Conservation (phyloP, 2,113 vertebrate species). For the Toxotes chatareus region DNA sequence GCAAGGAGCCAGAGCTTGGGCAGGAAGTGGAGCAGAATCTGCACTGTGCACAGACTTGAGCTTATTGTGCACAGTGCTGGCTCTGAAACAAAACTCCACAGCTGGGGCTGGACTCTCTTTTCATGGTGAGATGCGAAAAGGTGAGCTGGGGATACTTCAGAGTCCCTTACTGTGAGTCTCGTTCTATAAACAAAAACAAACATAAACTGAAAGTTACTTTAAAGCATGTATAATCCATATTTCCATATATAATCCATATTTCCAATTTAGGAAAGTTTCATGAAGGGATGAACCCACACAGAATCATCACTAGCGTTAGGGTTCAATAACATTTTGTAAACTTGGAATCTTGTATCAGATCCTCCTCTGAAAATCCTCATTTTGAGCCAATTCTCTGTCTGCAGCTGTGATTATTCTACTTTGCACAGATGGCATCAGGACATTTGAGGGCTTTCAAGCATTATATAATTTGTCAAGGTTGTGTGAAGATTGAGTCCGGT, state of each 20-base stretch:
- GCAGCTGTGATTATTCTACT: neutral
- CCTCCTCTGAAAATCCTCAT: neutral
- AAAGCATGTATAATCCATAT: neutral
- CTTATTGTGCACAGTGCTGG: neutral
- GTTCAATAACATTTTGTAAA: neutral
- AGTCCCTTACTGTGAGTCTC: neutral
- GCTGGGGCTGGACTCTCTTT: slow-evolving; percentile 10
- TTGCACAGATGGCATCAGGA: neutral
- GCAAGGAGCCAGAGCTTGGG: neutral
- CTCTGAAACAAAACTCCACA: slow-evolving; percentile 20
- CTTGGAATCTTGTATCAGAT: neutral
- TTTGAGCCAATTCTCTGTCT: neutral
- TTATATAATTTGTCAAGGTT: too few relatives aligned
- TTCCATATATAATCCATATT: neutral
- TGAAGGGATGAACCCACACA: neutral
- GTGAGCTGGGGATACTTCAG: slow-evolving; percentile 2
- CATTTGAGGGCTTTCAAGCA: neutral
- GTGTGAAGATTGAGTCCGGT: neutral
- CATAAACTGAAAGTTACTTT: neutral
- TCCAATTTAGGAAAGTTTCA: too few relatives aligned
- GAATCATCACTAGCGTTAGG: neutral
- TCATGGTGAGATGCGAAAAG: neutral
- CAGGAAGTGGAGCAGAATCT: slow-evolving; percentile 1
- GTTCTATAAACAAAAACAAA: slow-evolving; percentile 9
- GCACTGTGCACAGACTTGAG: neutral